Evolutionary conservation across 2,888 invertebrate species (phyloP).

Genomic region (Fissipunctia ypsillon): DNA sequence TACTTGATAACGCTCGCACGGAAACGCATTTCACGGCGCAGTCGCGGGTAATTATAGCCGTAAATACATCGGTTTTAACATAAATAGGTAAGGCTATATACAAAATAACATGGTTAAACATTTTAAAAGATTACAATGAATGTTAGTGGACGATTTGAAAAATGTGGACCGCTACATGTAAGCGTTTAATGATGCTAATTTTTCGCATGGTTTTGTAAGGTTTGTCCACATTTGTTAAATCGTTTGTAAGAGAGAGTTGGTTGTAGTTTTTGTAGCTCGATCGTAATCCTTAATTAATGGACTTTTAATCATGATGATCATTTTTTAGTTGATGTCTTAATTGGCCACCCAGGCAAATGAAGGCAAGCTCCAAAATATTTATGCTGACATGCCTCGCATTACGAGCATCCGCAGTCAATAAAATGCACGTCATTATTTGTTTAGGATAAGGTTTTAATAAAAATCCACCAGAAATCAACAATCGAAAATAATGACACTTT

Average conservation of each 20-base stretch:
- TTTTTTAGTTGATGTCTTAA: constrained; percentile 25
- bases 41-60: constrained; percentile 69
- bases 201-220: constrained; percentile 28
- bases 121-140: constrained; percentile 40
- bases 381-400: constrained; percentile 31
- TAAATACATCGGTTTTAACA: constrained; percentile 57
- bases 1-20: constrained; percentile 68
- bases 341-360: constrained; percentile 8
- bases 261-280: constrained; percentile 28
- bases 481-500: constrained; percentile 21
- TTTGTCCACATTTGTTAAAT: constrained; percentile 40
- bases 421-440: constrained; percentile 61
- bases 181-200: constrained; percentile 56
- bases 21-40: constrained; percentile 76
- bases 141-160: constrained; percentile 53
- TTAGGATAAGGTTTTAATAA: constrained; percentile 51
- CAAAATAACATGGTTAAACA: constrained; percentile 45
- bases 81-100: constrained; percentile 42
- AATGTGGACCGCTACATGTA: constrained; percentile 48
- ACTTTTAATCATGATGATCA: background rate
- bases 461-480: constrained; percentile 27
- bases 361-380: constrained; percentile 3
- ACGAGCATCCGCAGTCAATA: constrained; percentile 20
- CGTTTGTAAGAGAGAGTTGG: constrained; percentile 31
- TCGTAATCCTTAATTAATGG: constrained; percentile 43